phyloP scores from a whole-genome alignment of 2,113 vertebrate species.

The Bambusicola thoracicus region DNA sequence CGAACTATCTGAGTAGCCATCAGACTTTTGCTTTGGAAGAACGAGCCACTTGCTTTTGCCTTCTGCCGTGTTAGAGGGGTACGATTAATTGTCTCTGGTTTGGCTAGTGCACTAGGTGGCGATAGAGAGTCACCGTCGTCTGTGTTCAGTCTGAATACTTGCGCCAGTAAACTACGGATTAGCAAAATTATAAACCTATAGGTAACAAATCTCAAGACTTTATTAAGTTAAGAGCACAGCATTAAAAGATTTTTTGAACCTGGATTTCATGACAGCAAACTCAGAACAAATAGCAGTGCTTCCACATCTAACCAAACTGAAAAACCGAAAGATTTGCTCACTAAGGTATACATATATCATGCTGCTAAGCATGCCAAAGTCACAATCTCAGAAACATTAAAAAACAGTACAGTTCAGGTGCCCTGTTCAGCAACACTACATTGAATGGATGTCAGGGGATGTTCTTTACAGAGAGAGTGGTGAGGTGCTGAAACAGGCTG shows the following conservation, averaged over 20 bases:
- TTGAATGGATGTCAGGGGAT: too few relatives aligned
- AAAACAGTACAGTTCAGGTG: not conserved
- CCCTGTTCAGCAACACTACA: not conserved
- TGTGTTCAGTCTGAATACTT: not conserved
- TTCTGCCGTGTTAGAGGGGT: rapidly evolving
- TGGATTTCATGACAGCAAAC: not conserved
- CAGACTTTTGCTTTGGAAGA: not conserved
- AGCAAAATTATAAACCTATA: rapidly evolving
- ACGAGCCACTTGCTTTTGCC: rapidly evolving
- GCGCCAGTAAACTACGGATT: rapidly evolving
- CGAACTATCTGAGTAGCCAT: rapidly evolving
- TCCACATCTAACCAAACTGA: not conserved
- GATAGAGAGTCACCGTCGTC: not conserved
- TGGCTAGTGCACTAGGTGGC: slow-evolving; percentile 42
- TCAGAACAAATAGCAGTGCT: not conserved
- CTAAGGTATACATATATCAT: not conserved
- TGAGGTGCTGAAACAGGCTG: too few relatives aligned
- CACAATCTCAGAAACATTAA: not conserved
- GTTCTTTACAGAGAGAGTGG: too few relatives aligned
- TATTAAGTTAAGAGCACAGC: not conserved
- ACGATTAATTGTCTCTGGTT: rapidly evolving
- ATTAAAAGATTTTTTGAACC: not conserved
- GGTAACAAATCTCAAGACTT: not conserved
- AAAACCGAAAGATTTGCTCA: rapidly evolving
- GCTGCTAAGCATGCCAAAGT: not conserved